A percentile compares a stretch with the other conserved stretches of the same genome.
These are phyloP conservation scores for Mythimna lalbum DNA, from an alignment of 2,888 invertebrate species.

Conservation along the genomic window DNA sequence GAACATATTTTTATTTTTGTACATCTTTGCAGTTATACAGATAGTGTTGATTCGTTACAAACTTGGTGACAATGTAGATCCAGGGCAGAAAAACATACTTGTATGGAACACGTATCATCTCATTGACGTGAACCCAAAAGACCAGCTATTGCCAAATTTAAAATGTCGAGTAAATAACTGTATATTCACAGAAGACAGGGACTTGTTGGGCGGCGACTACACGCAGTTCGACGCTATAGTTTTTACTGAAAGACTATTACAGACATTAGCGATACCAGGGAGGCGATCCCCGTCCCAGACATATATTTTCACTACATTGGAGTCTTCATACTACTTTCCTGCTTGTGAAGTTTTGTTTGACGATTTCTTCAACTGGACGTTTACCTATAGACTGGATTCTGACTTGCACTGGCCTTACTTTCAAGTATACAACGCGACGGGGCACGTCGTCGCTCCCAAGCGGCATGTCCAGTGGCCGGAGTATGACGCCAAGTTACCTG, in stretches of 20 bases:
- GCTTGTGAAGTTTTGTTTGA: conserved; percentile 76
- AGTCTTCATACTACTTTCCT: conserved; percentile 70
- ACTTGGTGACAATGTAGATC: neutral
- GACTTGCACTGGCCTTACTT: conserved; percentile 78
- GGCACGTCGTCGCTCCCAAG: conserved; percentile 73
- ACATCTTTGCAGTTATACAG: conserved; percentile 16
- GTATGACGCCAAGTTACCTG: conserved; percentile 43
- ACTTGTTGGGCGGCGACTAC: conserved; percentile 64
- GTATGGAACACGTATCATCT: conserved; percentile 64
- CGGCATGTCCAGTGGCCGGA: conserved; percentile 64
- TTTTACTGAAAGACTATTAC: conserved; percentile 67
- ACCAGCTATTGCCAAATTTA: conserved; percentile 41
- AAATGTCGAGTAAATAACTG: conserved; percentile 71
- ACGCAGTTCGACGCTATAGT: conserved; percentile 72
- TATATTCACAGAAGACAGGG: conserved; percentile 67
- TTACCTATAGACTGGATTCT: conserved; percentile 79
- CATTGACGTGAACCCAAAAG: conserved; percentile 6
- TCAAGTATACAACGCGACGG: conserved; percentile 68
- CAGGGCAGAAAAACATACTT: conserved; percentile 64
- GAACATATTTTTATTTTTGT: conserved; percentile 21
- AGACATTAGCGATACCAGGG: conserved; percentile 65
- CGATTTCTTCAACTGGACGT: conserved; percentile 80
- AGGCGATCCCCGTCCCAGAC: conserved; percentile 66
- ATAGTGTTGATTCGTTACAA: conserved; percentile 14
- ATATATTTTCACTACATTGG: conserved; percentile 74